A percentile compares a stretch with the other conserved stretches of the same genome.
These are phyloP conservation scores for Drosophila fungiperda DNA, from an alignment of 2,888 invertebrate species.

Conservation along the genomic window DNA sequence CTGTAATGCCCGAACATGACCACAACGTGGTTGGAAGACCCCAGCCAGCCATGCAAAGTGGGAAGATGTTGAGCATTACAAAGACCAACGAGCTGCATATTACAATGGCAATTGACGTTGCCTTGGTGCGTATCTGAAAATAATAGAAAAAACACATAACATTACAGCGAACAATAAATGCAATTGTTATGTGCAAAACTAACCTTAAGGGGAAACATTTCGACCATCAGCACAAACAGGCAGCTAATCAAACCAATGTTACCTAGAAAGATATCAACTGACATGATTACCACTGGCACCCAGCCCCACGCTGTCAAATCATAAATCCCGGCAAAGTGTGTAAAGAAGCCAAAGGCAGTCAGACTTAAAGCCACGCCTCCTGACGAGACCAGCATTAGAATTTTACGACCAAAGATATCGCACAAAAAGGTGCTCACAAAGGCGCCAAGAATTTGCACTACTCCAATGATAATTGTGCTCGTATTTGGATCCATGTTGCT, in stretches of 20 bases:
- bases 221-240: constrained; percentile 81
- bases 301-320: constrained; percentile 70
- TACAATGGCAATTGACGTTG: constrained; percentile 69
- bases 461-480: constrained; percentile 81
- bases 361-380: constrained; percentile 75
- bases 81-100: constrained; percentile 73
- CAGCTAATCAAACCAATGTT: constrained; percentile 82
- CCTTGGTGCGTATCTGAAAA: constrained; percentile 77
- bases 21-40: constrained; percentile 76
- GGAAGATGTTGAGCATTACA: constrained; percentile 76
- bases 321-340: constrained; percentile 54
- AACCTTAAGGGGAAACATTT: constrained; percentile 83
- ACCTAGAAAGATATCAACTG: constrained; percentile 77
- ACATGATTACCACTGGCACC: constrained; percentile 80
- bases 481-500: constrained; percentile 79
- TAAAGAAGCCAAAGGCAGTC: constrained; percentile 71
- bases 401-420: constrained; percentile 80
- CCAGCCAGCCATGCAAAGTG: constrained; percentile 66
- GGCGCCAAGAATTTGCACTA: constrained; percentile 80
- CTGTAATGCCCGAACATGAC: constrained; percentile 60
- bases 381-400: constrained; percentile 77
- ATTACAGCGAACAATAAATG: neutral
- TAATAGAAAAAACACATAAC: neutral
- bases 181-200: neutral
- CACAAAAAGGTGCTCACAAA: constrained; percentile 76